Conservation (phyloP, 2,113 vertebrate genomes). For the Cynocephalus volans region DNA sequence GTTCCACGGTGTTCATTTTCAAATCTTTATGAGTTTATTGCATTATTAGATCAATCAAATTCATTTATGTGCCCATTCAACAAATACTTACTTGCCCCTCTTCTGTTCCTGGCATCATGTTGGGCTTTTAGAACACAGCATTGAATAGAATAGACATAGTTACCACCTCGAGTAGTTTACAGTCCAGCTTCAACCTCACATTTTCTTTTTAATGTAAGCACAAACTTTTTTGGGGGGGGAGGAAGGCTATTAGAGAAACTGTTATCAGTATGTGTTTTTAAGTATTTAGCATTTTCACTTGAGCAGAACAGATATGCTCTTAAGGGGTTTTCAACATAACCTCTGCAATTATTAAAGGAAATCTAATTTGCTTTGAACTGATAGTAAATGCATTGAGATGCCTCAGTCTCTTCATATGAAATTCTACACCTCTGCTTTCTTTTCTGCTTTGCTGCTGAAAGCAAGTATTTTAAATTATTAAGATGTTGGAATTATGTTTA, state of each 20-base stretch:
- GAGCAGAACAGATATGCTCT: not conserved
- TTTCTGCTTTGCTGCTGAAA: not conserved
- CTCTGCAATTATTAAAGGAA: not conserved
- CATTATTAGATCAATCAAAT: not conserved
- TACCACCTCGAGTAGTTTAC: not conserved
- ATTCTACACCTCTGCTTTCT: not conserved
- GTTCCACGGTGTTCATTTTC: not conserved
- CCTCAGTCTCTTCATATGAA: not conserved
- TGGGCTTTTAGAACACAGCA: not conserved
- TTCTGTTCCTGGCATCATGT: not conserved
- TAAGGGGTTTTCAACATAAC: not conserved
- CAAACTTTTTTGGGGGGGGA: not conserved
- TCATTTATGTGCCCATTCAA: not conserved
- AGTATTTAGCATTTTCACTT: conserved; percentile 16
- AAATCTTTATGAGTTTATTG: not conserved
- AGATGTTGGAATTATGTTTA: not conserved
- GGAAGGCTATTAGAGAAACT: not conserved
- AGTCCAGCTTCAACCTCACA: not conserved
- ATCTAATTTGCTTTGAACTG: conserved; percentile 23
- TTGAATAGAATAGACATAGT: not conserved
- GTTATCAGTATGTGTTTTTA: not conserved
- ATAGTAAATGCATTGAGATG: not conserved
- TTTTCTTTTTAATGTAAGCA: not conserved
- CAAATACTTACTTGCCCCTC: not conserved
- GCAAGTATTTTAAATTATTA: conserved; percentile 32